Base-by-base conservation (phyloP, 35 echinoderm and acorn worm genomes). In the Stichopus chloronotus region DNA sequence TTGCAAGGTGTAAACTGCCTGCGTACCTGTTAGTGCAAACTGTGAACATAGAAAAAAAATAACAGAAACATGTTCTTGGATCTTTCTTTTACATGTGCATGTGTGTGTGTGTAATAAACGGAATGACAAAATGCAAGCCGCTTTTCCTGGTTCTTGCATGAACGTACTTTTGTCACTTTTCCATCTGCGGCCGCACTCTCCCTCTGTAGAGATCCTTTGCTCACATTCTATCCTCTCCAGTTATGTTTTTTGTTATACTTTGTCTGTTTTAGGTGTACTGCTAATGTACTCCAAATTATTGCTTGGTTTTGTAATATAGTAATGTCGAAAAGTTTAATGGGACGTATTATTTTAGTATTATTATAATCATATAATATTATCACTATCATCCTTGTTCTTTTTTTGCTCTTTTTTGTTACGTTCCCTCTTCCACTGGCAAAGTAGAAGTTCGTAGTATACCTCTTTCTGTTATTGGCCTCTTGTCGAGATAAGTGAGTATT, bases 241-340 rank as follows among this genome's bases (percentile, higher is more conserved):
- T 43, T 43, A 43, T 3, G 69, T 74, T 74, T n/a, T 85, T 58
- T 20, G n/a, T 14, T 78, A 21, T 78, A 6, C 23, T 78, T 78
- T 78, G 9, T 85, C 58, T 85, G 55, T 85, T 22, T 9, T 43
- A 43, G 30, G 82, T 85, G 55, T 85, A 58, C 11, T 74, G 22
- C 11, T 59, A 85, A 19, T 85, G 82, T 85, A 85, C 82, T 85
- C 82, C 82, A 58, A 17, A 7, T 43, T 74, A 43, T 43, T 4
- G 53, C 58, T 85, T 85, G 55, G 76, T 78, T 58, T 83, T 85
- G 82, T 85, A 85, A 13, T 25, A 85, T 85, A 85, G n/a, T 82
- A 58, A 53, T 58, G 82, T 85, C 82, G 58, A 85, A 65, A 59
- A 22, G 55, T 53, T 85, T 56, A 58, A 85, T 57, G 82, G 82